Conservation (phyloP, 92 coral and sea anemone genomes). For the Umimayanthus chanpuru region DNA sequence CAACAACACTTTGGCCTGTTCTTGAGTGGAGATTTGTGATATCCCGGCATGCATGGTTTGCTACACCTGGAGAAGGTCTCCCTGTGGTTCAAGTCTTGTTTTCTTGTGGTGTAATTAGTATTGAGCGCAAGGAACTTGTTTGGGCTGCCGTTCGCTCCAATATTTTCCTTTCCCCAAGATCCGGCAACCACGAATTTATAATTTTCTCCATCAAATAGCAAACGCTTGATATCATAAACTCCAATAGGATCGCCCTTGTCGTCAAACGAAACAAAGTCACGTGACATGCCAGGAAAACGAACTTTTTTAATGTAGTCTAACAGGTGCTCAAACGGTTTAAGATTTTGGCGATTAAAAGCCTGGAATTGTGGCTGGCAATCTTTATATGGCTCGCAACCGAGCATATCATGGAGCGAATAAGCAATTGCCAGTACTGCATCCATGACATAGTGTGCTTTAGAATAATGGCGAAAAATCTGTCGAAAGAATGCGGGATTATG, state of each 20-base stretch:
- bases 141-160: neutral
- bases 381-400: constrained; percentile 72
- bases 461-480: constrained; percentile 68
- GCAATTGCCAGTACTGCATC: constrained; percentile 89
- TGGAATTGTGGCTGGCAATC: constrained; percentile 60
- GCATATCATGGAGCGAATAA: constrained; percentile 77
- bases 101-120: neutral
- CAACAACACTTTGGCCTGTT: constrained; percentile 87
- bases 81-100: neutral
- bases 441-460: constrained; percentile 86
- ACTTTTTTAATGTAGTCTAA: constrained; percentile 63
- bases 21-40: constrained; percentile 65
- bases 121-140: constrained; percentile 20
- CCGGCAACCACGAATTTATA: constrained; percentile 70
- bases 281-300: constrained; percentile 71
- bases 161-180: constrained; percentile 62
- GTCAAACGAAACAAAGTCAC: constrained; percentile 65
- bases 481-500: constrained; percentile 77
- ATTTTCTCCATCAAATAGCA: constrained; percentile 58
- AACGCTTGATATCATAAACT: constrained; percentile 72
- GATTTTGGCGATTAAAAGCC: constrained; percentile 42
- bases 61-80: constrained; percentile 76
- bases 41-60: constrained; percentile 63
- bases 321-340: constrained; percentile 7
- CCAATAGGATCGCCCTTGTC: constrained; percentile 78